Evolutionary conservation across 2,888 invertebrate species (phyloP).

Genomic region (Acanthosoma haemorrhoidale): DNA sequence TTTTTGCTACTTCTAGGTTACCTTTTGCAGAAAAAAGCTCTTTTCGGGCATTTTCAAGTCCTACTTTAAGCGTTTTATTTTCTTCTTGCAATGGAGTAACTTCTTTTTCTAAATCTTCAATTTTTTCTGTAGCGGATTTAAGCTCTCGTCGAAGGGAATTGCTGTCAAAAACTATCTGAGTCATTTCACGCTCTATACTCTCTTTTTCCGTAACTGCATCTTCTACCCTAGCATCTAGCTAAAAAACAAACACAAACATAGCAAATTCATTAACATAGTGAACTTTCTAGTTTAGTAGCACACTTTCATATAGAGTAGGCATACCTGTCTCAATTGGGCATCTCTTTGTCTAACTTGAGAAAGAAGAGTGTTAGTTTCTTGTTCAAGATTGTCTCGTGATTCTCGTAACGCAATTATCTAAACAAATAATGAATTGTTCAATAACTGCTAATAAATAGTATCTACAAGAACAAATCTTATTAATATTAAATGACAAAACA

Average conservation of each 20-base stretch:
- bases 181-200: conserved; percentile 38
- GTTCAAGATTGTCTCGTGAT: conserved; percentile 35
- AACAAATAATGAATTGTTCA: too few species aligned
- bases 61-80: background rate
- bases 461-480: too few species aligned
- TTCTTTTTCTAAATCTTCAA: conserved; percentile 17
- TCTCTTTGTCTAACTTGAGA: conserved; percentile 20
- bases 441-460: too few species aligned
- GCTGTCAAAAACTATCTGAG: conserved; percentile 38
- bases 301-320: background rate
- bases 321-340: conserved; percentile 39
- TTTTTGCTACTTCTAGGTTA: background rate
- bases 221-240: conserved; percentile 28
- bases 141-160: conserved; percentile 32
- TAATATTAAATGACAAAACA: too few species aligned
- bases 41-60: background rate
- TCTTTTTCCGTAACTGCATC: conserved; percentile 30
- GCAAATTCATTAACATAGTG: background rate
- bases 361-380: background rate
- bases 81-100: conserved; percentile 24
- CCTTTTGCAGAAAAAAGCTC: background rate
- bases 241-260: background rate
- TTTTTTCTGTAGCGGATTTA: conserved; percentile 6
- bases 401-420: conserved; percentile 33
- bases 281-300: too few species aligned